Evolutionary conservation across 1,140 invertebrate species (phyloP).

Genomic region (Pachypsylla venusta): DNA sequence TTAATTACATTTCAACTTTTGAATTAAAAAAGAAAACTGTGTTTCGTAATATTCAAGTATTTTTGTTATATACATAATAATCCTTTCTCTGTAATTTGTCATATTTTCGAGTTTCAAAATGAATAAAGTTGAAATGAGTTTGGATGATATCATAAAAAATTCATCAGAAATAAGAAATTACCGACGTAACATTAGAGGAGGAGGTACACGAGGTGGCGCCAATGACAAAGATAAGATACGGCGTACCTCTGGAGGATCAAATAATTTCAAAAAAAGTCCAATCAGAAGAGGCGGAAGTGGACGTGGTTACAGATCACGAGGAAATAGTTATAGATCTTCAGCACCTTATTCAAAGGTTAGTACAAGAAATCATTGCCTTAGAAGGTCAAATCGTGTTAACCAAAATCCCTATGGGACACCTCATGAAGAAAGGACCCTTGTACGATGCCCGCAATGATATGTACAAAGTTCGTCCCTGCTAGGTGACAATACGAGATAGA

Average conservation of each 20-base stretch:
- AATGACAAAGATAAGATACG: background rate
- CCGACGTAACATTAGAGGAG: background rate
- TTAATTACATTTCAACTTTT: no score
- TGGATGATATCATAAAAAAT: slow-evolving; percentile 7
- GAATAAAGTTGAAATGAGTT: slow-evolving; percentile 3
- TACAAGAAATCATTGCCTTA: no score
- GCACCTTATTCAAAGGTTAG: background rate
- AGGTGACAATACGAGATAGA: background rate
- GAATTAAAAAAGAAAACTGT: background rate
- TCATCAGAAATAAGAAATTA: background rate
- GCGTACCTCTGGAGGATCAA: background rate
- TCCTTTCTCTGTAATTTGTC: background rate
- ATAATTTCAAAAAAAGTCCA: background rate
- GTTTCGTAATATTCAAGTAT: background rate
- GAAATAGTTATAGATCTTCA: background rate
- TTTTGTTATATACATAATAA: background rate
- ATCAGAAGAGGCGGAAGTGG: background rate
- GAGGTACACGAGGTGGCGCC: background rate
- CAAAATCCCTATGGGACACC: no score
- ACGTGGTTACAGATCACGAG: background rate
- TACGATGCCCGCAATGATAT: background rate
- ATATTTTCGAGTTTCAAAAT: background rate
- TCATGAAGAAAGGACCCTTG: background rate
- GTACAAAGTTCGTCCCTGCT: background rate
- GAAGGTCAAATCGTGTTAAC: no score